Conservation (phyloP, 1,140 invertebrate genomes). For the Cydia strobilella region DNA sequence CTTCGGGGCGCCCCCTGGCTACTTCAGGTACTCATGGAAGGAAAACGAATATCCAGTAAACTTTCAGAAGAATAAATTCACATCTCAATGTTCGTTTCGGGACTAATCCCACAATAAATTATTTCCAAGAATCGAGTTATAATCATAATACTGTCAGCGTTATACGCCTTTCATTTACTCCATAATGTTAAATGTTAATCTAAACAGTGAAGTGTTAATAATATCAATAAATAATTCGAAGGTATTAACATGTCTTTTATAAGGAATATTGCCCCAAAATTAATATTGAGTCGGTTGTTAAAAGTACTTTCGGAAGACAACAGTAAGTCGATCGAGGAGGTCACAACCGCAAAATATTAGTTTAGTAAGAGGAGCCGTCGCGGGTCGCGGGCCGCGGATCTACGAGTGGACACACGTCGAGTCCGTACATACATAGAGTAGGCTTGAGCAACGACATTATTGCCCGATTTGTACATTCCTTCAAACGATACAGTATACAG, state of each 20-base stretch:
- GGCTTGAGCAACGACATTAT: conserved; percentile 65
- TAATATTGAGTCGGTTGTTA: conserved; percentile 49
- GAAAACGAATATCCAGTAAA: conserved; percentile 53
- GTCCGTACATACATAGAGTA: conserved; percentile 1
- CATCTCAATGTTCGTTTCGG: conserved; percentile 13
- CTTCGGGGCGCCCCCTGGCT: conserved; percentile 40
- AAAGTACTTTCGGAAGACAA: conserved; percentile 63
- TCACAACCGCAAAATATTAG: conserved; percentile 69
- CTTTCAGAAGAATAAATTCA: conserved; percentile 42
- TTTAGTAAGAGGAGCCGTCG: conserved; percentile 47
- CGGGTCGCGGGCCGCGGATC: conserved; percentile 36
- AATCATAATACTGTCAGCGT: conserved; percentile 56
- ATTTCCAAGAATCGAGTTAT: conserved; percentile 35
- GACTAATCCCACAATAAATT: conserved; percentile 34
- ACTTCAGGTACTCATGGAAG: conserved; percentile 66
- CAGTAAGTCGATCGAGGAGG: conserved; percentile 52
- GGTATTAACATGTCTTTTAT: conserved; percentile 73
- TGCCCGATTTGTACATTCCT: conserved; percentile 69
- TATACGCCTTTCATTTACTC: conserved; percentile 46
- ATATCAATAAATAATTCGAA: conserved; percentile 52
- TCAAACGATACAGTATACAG: conserved; percentile 59
- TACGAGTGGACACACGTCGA: not conserved
- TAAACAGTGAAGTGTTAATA: conserved; percentile 55
- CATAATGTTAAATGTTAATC: conserved; percentile 49
- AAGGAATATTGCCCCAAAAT: conserved; percentile 74